Evolutionary conservation across 2,113 vertebrate genomes (phyloP).

Genomic region (Ciconia maguari): DNA sequence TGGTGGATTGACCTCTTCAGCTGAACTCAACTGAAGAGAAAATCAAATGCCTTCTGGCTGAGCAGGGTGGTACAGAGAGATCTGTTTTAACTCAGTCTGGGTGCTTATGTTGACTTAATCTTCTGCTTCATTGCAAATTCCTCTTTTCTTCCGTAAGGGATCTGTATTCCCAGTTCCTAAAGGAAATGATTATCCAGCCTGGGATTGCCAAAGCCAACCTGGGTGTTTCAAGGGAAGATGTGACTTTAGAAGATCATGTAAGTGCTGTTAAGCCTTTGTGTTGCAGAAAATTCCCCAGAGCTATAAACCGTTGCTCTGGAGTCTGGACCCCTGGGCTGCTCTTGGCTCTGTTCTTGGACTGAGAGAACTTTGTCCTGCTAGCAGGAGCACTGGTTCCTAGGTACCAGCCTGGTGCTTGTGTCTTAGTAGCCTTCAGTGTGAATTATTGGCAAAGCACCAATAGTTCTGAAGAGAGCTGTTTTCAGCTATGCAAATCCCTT

Average conservation of each 20-base stretch:
- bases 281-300: background rate
- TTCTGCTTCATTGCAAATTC: background rate
- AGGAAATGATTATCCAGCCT: conserved; percentile 98
- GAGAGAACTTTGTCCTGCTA: background rate
- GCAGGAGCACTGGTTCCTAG: background rate
- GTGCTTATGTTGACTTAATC: background rate
- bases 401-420: background rate
- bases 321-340: background rate
- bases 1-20: background rate
- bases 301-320: background rate
- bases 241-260: conserved; percentile 96
- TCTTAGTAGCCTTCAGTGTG: background rate
- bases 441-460: background rate
- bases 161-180: conserved; percentile 92
- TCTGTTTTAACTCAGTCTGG: background rate
- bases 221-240: conserved; percentile 92
- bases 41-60: background rate
- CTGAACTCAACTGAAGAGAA: background rate
- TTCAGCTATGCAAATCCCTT: background rate
- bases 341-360: background rate
- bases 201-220: conserved; percentile 96
- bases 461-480: background rate
- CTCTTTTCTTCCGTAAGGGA: conserved; percentile 75
- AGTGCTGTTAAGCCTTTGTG: conserved; percentile 63
- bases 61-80: background rate